These are phyloP conservation scores for Napeogenes inachia DNA, from an alignment of 2,888 invertebrate genomes.

Conservation along the genomic window DNA sequence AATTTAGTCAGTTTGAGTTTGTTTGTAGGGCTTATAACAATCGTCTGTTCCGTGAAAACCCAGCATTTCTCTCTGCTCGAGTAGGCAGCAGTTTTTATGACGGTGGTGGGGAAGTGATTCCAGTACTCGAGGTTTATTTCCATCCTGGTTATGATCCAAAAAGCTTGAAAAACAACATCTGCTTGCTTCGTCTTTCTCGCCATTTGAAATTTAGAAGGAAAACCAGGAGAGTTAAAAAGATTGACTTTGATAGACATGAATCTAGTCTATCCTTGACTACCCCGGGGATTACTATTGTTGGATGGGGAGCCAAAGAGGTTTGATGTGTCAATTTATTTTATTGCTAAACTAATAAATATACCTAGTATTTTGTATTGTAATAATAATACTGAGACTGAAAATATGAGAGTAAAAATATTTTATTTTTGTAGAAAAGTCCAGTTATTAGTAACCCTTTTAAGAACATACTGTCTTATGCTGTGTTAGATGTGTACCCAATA, in stretches of 20 bases:
- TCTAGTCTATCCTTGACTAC: slow-evolving; percentile 40
- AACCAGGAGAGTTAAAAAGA: slow-evolving; percentile 44
- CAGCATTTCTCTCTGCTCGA: slow-evolving; percentile 52
- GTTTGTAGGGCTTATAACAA: slow-evolving; percentile 59
- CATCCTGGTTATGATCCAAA: slow-evolving; percentile 56
- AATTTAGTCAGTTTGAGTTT: background rate
- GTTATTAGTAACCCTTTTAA: slow-evolving; percentile 40
- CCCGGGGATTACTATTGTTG: slow-evolving; percentile 50
- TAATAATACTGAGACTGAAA: too few relatives aligned
- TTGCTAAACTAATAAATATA: too few relatives aligned
- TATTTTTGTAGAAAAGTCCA: slow-evolving; percentile 35
- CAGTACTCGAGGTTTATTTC: slow-evolving; percentile 56
- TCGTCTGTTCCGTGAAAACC: slow-evolving; percentile 62
- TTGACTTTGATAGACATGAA: slow-evolving; percentile 45
- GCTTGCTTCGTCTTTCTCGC: slow-evolving; percentile 47
- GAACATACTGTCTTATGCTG: slow-evolving; percentile 44
- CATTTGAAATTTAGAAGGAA: slow-evolving; percentile 39
- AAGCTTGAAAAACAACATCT: slow-evolving; percentile 52
- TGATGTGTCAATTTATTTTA: slow-evolving; percentile 26
- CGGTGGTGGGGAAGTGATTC: slow-evolving; percentile 51
- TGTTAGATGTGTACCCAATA: slow-evolving; percentile 48
- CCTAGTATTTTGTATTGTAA: too few relatives aligned
- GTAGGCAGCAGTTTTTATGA: slow-evolving; percentile 55
- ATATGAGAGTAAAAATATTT: too few relatives aligned
- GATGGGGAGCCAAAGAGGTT: slow-evolving; percentile 62